A percentile compares a stretch with the other conserved stretches of the same genome.
These are phyloP conservation scores for Amblyopsis rosae DNA, from an alignment of 2,113 vertebrate genomes.

Conservation along the genomic window DNA sequence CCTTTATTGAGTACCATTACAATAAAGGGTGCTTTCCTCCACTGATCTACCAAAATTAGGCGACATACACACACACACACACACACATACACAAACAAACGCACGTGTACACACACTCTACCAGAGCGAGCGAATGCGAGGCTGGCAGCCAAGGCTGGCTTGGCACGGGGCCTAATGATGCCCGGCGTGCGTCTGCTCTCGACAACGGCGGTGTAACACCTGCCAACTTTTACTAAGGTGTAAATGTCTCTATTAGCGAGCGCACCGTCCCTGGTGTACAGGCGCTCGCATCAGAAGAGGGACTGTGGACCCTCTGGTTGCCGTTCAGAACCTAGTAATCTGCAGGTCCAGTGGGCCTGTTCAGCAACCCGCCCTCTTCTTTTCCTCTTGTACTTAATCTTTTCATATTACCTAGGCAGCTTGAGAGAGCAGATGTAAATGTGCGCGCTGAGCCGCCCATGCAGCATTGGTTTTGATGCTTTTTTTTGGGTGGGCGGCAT, in stretches of 20 bases:
- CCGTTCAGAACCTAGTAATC: conserved; percentile 66
- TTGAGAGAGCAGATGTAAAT: conserved; percentile 42
- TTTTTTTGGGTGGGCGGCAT: no score
- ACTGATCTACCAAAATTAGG: conserved; percentile 26
- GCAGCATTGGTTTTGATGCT: conserved; percentile 5
- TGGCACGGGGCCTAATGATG: conserved; percentile 97
- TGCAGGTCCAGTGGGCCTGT: conserved; percentile 65
- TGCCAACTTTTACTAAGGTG: conserved; percentile 98
- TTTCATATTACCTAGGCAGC: conserved; percentile 32
- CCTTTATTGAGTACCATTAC: conserved; percentile 40
- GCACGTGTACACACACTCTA: conserved; percentile 33
- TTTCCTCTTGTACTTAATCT: conserved; percentile 41
- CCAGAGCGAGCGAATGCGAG: conserved; percentile 49
- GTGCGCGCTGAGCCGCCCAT: conserved; percentile 5
- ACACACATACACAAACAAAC: conserved; percentile 28
- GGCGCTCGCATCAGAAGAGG: conserved; percentile 85
- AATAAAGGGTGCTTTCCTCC: conserved; percentile 42
- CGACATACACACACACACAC: conserved; percentile 21
- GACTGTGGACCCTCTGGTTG: conserved; percentile 77
- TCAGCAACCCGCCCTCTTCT: conserved; percentile 46
- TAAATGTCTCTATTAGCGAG: conserved; percentile 97
- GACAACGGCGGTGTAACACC: conserved; percentile 90
- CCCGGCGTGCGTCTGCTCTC: conserved; percentile 93
- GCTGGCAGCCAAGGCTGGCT: conserved; percentile 84
- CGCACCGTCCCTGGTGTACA: conserved; percentile 83